Base-by-base conservation (phyloP, 1,140 invertebrate genomes). In the Tigriopus japonicus region DNA sequence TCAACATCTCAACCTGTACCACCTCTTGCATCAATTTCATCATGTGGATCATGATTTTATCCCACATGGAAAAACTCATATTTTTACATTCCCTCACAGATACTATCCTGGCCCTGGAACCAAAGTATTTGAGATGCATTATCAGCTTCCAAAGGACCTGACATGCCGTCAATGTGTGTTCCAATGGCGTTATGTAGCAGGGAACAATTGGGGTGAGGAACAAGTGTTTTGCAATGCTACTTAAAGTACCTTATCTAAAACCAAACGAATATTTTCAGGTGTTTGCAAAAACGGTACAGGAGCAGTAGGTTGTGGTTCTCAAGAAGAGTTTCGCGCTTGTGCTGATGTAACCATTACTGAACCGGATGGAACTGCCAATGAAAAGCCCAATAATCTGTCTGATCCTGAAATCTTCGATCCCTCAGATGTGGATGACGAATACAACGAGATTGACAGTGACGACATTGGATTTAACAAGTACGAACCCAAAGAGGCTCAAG, bases 271-370 rank as follows among this genome's bases (percentile, higher is more conserved):
- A 12, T 60, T n/a, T 56, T 60, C 40, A 41, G 85, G 65, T 19
- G 21, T 15, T 17, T 66, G 73, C 62, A 62, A 61, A 9, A 64
- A 73, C 58, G 70, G 68, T 19, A 77, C 77, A 35, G 56, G 51
- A 12, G 78, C 77, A 0, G 78, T 86, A 1, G 85, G 85, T 0
- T 90, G 86, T 68, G 86, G 86, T 0, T 80, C 81, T 0, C 86
- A 89, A 70, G 86, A 90, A 67, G 85, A 88, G 67, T 92, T 90
- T 67, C 76, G 86, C 12, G 81, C 83, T 0, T 91, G 87, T 65
- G 81, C 87, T 0, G 87, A 91, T 67, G 80, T 91, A 9, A 15
- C 41, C 59, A 41, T 64, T 41, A 62, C 63, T 19, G 65, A 62
- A 12, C 65, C 66, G 42, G 65, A 66, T 43, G 66, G 66, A 65